Conservation (phyloP, 2,888 invertebrate species). For the Cryptus viduatorius region DNA sequence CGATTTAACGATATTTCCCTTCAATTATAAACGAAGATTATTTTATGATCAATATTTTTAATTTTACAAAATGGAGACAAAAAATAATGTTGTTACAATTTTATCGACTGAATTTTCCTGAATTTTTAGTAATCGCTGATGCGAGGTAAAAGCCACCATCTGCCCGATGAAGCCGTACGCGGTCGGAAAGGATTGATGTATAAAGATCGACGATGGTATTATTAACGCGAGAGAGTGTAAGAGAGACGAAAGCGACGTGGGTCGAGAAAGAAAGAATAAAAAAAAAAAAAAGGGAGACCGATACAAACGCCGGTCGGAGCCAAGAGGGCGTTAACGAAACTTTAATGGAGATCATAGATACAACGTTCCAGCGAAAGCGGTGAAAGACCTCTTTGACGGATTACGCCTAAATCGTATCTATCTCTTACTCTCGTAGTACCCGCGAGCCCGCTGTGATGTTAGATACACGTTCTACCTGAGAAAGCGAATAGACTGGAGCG, state of each 20-base stretch:
- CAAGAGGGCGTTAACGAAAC: constrained; percentile 84
- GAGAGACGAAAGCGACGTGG: constrained; percentile 53
- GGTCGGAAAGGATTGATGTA: constrained; percentile 38
- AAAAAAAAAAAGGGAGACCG: constrained; percentile 23
- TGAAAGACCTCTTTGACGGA: constrained; percentile 84
- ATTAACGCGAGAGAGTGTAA: constrained; percentile 33
- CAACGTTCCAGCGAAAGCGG: constrained; percentile 77
- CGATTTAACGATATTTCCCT: not conserved
- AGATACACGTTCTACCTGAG: constrained; percentile 67
- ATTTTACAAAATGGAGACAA: no score
- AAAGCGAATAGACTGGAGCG: constrained; percentile 39
- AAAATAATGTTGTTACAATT: no score
- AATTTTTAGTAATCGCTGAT: not conserved
- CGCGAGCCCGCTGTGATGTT: constrained; percentile 15
- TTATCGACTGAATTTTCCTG: not conserved
- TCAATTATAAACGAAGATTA: no score
- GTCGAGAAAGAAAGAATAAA: constrained; percentile 44
- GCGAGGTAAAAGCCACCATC: constrained; percentile 42
- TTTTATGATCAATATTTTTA: no score
- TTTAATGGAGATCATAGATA: constrained; percentile 85
- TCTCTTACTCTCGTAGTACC: constrained; percentile 70
- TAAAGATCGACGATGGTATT: constrained; percentile 48
- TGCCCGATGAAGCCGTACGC: constrained; percentile 10
- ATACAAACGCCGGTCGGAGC: constrained; percentile 67
- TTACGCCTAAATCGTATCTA: constrained; percentile 83